phyloP scores from a whole-genome alignment of 1,140 invertebrate genomes.

The Calycopis cecrops region DNA sequence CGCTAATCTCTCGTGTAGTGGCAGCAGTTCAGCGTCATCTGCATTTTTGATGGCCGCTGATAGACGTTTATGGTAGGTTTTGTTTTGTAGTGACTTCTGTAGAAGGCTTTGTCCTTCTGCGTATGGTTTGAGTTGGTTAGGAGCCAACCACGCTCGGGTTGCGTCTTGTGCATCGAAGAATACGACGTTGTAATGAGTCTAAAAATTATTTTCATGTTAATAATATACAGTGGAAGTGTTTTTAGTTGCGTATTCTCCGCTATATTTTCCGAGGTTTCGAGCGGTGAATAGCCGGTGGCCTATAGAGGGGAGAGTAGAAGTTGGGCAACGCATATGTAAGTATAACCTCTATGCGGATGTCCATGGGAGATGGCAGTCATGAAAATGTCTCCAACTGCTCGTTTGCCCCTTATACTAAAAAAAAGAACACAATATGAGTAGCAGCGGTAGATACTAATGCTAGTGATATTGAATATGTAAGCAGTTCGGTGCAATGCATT shows the following conservation, averaged over 20 bases:
- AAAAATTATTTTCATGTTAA: constrained; percentile 32
- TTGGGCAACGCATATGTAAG: too few relatives aligned
- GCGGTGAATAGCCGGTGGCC: background rate
- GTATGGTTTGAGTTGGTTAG: constrained; percentile 60
- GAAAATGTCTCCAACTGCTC: too few relatives aligned
- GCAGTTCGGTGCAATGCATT: too few relatives aligned
- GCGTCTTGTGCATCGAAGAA: constrained; percentile 76
- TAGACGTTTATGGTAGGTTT: constrained; percentile 44
- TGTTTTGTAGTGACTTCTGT: constrained; percentile 27
- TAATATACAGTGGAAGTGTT: background rate
- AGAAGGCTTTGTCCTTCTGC: constrained; percentile 35
- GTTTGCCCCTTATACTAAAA: too few relatives aligned
- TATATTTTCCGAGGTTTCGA: too few relatives aligned
- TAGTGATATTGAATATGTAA: too few relatives aligned
- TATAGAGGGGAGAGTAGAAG: too few relatives aligned
- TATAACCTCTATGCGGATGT: too few relatives aligned
- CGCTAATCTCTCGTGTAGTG: constrained; percentile 48
- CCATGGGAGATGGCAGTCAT: too few relatives aligned
- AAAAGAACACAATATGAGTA: too few relatives aligned
- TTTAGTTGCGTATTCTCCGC: too few relatives aligned
- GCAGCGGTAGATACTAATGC: too few relatives aligned
- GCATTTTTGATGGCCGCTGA: constrained; percentile 49
- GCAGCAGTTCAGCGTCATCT: constrained; percentile 49
- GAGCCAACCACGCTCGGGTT: constrained; percentile 74
- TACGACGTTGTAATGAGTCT: constrained; percentile 79